Evolutionary conservation across 2,113 vertebrate species (phyloP).

Genomic region (Lycaon pictus): DNA sequence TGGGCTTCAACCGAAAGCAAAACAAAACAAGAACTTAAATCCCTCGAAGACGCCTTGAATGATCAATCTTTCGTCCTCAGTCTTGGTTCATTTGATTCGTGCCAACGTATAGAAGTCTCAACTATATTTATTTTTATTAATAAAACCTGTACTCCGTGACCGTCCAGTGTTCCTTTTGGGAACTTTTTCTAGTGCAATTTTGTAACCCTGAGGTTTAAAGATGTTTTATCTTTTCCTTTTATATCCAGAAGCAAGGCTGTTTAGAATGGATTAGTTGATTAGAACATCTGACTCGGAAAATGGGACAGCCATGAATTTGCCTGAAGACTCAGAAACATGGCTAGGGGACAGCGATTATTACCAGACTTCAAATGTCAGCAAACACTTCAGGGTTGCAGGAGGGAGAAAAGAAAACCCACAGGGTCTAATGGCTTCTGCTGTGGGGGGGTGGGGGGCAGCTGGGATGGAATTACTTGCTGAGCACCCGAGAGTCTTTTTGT

Average conservation of each 20-base stretch:
- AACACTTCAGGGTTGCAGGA: constrained; percentile 56
- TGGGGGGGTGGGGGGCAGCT: constrained; percentile 10
- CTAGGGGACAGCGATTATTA: constrained; percentile 45
- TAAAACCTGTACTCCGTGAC: background rate
- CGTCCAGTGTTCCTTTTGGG: background rate
- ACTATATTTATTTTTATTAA: constrained; percentile 4
- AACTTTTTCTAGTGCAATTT: background rate
- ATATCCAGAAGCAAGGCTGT: constrained; percentile 61
- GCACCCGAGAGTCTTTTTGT: constrained; percentile 36
- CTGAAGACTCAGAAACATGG: constrained; percentile 60
- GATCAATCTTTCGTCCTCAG: background rate
- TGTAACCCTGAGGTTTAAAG: constrained; percentile 23
- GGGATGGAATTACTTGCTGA: constrained; percentile 53
- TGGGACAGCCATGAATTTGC: constrained; percentile 56
- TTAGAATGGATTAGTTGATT: constrained; percentile 50
- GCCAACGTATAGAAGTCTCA: background rate
- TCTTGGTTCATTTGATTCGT: constrained; percentile 7
- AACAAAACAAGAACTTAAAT: constrained; percentile 5
- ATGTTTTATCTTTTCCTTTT: background rate
- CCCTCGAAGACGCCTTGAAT: background rate
- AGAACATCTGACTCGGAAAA: constrained; percentile 64
- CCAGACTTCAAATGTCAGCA: constrained; percentile 52
- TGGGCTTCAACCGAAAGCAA: background rate
- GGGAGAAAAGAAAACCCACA: constrained; percentile 49
- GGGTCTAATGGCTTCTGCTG: constrained; percentile 53